Evolutionary conservation across 2,888 invertebrate genomes (phyloP), one percentile per base, ranked within the genome.

Genomic region (Zaprionus obscuricornis): DNA sequence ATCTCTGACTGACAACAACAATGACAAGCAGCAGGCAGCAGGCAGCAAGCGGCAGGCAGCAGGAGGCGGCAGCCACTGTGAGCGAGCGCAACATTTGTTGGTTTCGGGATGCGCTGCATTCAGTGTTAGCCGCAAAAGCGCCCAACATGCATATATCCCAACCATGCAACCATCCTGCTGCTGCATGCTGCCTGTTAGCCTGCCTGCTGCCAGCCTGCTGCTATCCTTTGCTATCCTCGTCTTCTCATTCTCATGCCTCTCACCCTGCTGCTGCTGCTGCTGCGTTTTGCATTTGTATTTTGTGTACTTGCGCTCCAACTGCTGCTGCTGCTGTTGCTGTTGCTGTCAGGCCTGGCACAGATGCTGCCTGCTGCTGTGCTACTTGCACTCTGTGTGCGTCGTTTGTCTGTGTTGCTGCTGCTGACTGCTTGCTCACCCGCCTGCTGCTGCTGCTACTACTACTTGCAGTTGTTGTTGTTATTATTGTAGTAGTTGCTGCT

Each of bases 31-130:
- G 22, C 13, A 22, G n/a, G n/a, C n/a, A n/a, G n/a, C n/a, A n/a
- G n/a, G n/a, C n/a, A n/a, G n/a, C n/a, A n/a, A n/a, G n/a, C n/a
- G n/a, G n/a, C n/a, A n/a, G n/a, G n/a, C n/a, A n/a, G n/a, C n/a
- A n/a, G n/a, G n/a, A n/a, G n/a, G 29, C 31, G 24, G 24, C 55
- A 55, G 46, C 37, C 18, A 14, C 33, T 45, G 52, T n/a, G n/a
- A n/a, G n/a, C n/a, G n/a, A 43, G 39, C 31, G n/a, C n/a, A n/a
- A 62, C 67, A 57, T 68, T 67, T 68, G 67, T n/a, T n/a, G n/a
- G n/a, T n/a, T n/a, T n/a, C n/a, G n/a, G n/a, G n/a, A n/a, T n/a
- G n/a, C n/a, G 59, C 10, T 65, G 67, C 69, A 65, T 65, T 69
- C 69, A 20, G 36, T 59, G 43, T 43, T n/a, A 51, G 68, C 70